Evolutionary conservation across 2,797 vertebrate species (phyloP).

Genomic region (Caiman crocodilus): DNA sequence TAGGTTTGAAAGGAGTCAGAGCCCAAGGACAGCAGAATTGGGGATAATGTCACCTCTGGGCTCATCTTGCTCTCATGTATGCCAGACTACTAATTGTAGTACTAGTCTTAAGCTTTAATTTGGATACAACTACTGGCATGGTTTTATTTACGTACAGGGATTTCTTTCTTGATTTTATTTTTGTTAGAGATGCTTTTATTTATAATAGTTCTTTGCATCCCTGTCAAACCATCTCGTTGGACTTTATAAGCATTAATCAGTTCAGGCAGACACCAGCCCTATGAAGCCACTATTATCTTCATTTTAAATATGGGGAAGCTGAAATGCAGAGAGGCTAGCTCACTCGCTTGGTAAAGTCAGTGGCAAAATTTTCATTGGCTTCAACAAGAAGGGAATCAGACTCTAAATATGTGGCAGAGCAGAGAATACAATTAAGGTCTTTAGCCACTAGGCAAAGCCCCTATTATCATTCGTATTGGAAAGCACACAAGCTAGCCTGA

Average conservation of each 20-base stretch:
- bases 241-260: constrained; percentile 44
- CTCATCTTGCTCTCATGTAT: constrained; percentile 5
- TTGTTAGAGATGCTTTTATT: constrained; percentile 28
- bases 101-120: not conserved
- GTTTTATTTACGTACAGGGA: constrained; percentile 7
- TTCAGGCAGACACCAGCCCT: constrained; percentile 19
- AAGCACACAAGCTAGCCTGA: not conserved
- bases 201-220: not conserved
- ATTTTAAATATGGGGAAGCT: constrained; percentile 1
- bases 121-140: not conserved
- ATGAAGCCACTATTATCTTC: constrained; percentile 43
- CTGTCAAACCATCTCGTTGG: constrained; percentile 45
- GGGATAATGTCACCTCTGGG: not conserved
- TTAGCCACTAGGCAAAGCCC: not conserved
- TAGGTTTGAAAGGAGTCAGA: not conserved
- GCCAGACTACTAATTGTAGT: not conserved
- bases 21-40: accelerated
- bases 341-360: constrained; percentile 24
- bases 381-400: not conserved
- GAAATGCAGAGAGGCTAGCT: constrained; percentile 34
- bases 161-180: not conserved
- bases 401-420: not conserved
- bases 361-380: constrained; percentile 15
- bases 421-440: not conserved
- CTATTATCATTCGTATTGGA: not conserved